Conservation (phyloP, 1,140 invertebrate species). For the Trichonephila clavata region DNA sequence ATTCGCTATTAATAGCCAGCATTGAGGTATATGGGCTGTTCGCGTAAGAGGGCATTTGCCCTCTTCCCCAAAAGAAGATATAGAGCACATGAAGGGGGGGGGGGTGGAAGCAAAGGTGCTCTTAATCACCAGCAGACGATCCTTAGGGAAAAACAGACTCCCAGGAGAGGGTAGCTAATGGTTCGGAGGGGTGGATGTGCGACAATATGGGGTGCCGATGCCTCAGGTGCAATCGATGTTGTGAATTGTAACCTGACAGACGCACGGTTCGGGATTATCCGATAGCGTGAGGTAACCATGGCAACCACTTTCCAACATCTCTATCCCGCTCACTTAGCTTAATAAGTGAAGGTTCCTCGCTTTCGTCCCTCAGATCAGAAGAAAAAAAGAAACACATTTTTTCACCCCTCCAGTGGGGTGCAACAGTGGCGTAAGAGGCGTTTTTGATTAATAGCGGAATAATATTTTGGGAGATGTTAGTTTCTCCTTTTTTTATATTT, state of each 20-base stretch:
- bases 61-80: neutral
- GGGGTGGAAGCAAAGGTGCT: neutral
- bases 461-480: conserved; percentile 33
- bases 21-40: neutral
- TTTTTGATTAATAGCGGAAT: conserved; percentile 53
- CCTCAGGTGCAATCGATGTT: conserved; percentile 72
- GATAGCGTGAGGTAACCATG: conserved; percentile 69
- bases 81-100: neutral
- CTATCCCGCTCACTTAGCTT: conserved; percentile 71
- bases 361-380: neutral
- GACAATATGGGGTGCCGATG: conserved; percentile 63
- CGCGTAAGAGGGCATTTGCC: neutral
- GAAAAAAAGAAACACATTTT: neutral
- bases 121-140: conserved; percentile 36
- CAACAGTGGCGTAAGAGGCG: conserved; percentile 33
- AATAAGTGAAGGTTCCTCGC: conserved; percentile 63
- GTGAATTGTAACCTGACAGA: conserved; percentile 75
- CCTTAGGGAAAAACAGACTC: neutral
- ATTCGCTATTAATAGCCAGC: conserved; percentile 1
- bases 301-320: conserved; percentile 52
- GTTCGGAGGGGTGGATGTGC: conserved; percentile 22
- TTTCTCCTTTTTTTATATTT: neutral
- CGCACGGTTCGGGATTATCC: conserved; percentile 68
- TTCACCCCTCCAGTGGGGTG: neutral
- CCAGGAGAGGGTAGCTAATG: conserved; percentile 54